Conservation (phyloP, 1,140 invertebrate species). For the Anagrus nilaparvatae region DNA sequence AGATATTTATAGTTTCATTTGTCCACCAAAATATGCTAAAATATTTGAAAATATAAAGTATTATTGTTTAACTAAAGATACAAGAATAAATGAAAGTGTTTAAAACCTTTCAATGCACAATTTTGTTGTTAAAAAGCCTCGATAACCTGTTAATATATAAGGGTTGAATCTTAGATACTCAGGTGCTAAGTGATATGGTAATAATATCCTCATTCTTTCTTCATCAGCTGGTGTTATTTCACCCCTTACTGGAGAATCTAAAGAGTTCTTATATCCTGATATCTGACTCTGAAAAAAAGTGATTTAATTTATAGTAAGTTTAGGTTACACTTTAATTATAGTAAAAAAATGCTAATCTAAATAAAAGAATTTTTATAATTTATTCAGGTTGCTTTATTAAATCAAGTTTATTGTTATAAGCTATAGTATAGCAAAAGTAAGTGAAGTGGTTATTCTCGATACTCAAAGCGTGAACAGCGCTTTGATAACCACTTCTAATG, state of each 20-base stretch:
- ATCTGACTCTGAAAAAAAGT: too few species aligned
- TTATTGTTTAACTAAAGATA: background rate
- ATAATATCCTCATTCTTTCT: conserved; percentile 37
- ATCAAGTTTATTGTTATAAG: too few species aligned
- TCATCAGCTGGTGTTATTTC: conserved; percentile 32
- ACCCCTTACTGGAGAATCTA: conserved; percentile 26
- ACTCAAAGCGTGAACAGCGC: too few species aligned
- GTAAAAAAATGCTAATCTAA: too few species aligned
- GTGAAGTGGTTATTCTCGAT: too few species aligned
- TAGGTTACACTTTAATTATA: too few species aligned
- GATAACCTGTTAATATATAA: conserved; percentile 57
- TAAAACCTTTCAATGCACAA: conserved; percentile 77
- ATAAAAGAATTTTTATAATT: too few species aligned
- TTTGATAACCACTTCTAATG: too few species aligned
- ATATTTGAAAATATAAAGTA: conserved; percentile 21
- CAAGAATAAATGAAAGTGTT: conserved; percentile 5
- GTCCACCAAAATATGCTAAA: conserved; percentile 89
- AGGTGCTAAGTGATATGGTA: conserved; percentile 58
- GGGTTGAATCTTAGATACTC: conserved; percentile 73
- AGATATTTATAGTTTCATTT: conserved; percentile 95
- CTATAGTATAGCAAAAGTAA: too few species aligned
- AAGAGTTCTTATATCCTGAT: too few species aligned
- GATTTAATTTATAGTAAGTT: too few species aligned
- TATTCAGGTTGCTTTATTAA: too few species aligned
- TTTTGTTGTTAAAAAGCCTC: conserved; percentile 67